Base-by-base conservation (phyloP, 1,140 invertebrate species). In the Ericerus pela region DNA sequence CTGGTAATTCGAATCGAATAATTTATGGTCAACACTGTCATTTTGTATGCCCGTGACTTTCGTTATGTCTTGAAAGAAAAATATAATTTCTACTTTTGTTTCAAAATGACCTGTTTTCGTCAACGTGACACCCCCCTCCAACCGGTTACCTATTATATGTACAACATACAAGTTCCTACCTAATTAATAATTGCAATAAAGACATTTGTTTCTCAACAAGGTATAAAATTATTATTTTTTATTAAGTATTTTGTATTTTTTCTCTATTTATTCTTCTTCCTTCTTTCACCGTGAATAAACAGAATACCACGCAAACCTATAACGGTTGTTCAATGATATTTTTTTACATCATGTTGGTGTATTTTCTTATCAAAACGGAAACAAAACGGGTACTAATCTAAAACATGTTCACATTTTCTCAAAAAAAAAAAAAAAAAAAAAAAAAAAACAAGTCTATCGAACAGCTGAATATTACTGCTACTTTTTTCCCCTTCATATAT, bases 401-500 rank as follows among this genome's bases (percentile, higher is more conserved):
- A 47, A 47, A 47, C 41, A 47, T 24, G 41, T 47, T 47, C 41
- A 24, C 26, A 24, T 47, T 47, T 24, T 47, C 41, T 24, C 12
- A 47, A 47, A n/a, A n/a, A n/a, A n/a, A n/a, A n/a, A n/a, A n/a
- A n/a, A n/a, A n/a, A n/a, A n/a, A n/a, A n/a, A n/a, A n/a, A n/a
- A n/a, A n/a, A n/a, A n/a, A n/a, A n/a, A n/a, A 47, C 41, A 47
- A 47, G 41, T 47, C 41, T 47, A 47, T 47, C 41, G 41, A 47
- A 47, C 41, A 47, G 41, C 41, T 47, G 41, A 47, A 47, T 16
- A 47, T 47, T 47, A 47, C 41, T n/a, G n/a, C n/a, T n/a, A 47
- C 26, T 47, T 47, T 47, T 47, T 47, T 47, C n/a, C n/a, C 20
- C n/a, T n/a, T n/a, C n/a, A 41, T 16, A 41, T 16, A 47, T 14